A percentile compares a stretch with the other conserved stretches of the same genome.
phyloP scores from a whole-genome alignment of 2,888 invertebrate species.

The Chromoteleia sp. region DNA sequence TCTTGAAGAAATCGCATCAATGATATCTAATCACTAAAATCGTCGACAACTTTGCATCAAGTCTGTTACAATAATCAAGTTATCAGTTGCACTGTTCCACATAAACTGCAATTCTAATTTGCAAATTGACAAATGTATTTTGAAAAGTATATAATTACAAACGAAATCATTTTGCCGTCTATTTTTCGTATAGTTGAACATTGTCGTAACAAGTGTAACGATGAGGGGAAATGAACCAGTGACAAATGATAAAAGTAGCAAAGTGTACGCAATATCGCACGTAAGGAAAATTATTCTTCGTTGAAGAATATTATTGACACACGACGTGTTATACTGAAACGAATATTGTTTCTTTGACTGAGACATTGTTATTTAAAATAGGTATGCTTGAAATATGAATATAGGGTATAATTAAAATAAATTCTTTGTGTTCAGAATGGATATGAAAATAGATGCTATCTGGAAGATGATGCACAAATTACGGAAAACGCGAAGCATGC shows the following conservation, averaged over 20 bases:
- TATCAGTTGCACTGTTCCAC: conserved; percentile 8
- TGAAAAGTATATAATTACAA: conserved; percentile 11
- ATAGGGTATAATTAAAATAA: conserved; percentile 23
- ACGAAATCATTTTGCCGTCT: neutral
- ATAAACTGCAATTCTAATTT: neutral
- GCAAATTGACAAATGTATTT: conserved; percentile 41
- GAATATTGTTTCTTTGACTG: neutral
- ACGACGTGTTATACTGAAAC: neutral
- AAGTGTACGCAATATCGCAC: conserved; percentile 18
- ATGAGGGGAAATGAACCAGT: conserved; percentile 27
- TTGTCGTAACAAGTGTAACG: neutral
- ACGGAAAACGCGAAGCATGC: conserved; percentile 55
- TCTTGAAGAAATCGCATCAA: conserved; percentile 34
- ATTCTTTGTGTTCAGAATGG: conserved; percentile 43
- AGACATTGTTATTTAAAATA: neutral
- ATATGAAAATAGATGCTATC: conserved; percentile 58
- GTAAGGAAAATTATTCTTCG: neutral
- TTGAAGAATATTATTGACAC: too few relatives aligned
- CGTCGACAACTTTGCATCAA: conserved; percentile 29
- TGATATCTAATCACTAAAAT: conserved; percentile 62
- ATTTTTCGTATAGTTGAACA: neutral
- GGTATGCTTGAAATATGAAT: neutral
- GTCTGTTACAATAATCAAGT: conserved; percentile 28
- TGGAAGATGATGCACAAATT: conserved; percentile 52
- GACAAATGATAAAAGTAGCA: conserved; percentile 13